A percentile compares a stretch with the other conserved stretches of the same genome.
Evolutionary conservation across 2,113 vertebrate species (phyloP).

Genomic region (Malurus alboscapulatus): DNA sequence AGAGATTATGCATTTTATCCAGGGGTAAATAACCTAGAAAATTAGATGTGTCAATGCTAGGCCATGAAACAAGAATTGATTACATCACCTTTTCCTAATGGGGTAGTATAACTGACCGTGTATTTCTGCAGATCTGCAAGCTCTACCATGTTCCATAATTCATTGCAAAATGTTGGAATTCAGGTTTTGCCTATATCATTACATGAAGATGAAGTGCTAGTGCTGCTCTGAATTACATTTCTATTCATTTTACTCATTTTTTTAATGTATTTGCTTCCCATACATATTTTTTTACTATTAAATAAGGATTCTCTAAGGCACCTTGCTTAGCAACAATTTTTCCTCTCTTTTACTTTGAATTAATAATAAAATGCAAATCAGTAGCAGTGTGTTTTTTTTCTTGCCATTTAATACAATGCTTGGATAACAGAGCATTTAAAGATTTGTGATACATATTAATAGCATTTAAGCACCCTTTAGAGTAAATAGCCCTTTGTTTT

Average conservation of each 20-base stretch:
- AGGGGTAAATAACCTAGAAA: slow-evolving; percentile 66
- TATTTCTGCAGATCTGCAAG: slow-evolving; percentile 36
- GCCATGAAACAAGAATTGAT: slow-evolving; percentile 72
- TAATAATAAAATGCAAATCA: slow-evolving; percentile 64
- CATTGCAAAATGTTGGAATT: slow-evolving; percentile 29
- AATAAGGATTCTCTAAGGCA: neutral
- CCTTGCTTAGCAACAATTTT: slow-evolving; percentile 11
- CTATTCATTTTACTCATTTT: slow-evolving; percentile 49
- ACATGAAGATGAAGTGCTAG: slow-evolving; percentile 38
- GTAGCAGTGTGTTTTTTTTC: neutral
- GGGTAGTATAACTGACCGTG: slow-evolving; percentile 52
- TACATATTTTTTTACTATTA: slow-evolving; percentile 48
- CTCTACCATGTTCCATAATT: slow-evolving; percentile 55
- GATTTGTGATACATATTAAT: slow-evolving; percentile 23
- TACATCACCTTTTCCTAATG: slow-evolving; percentile 72
- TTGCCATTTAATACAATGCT: slow-evolving; percentile 9
- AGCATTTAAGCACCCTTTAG: slow-evolving; percentile 11
- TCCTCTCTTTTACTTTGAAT: slow-evolving; percentile 35
- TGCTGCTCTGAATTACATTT: slow-evolving; percentile 31
- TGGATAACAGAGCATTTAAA: slow-evolving; percentile 43
- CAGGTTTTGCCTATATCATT: slow-evolving; percentile 32
- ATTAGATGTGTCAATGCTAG: slow-evolving; percentile 71
- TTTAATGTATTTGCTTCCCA: slow-evolving; percentile 38
- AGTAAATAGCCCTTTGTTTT: slow-evolving; percentile 35
- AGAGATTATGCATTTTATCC: slow-evolving; percentile 59